Conservation (phyloP, 2,888 invertebrate species). For the Zygaena filipendulae region DNA sequence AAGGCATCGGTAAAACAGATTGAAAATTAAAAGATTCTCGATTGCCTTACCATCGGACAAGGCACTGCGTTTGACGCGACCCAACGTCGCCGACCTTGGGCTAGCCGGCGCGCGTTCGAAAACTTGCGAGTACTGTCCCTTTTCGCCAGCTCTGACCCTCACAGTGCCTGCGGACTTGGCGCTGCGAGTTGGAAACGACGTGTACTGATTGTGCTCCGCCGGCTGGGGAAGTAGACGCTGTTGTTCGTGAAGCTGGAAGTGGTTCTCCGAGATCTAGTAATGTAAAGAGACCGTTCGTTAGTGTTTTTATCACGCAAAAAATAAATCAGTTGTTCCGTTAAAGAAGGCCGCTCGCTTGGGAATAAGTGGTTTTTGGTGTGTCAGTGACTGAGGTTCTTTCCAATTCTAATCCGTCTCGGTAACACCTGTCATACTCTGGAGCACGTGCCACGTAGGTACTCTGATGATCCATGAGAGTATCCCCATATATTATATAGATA, state of each 20-base stretch:
- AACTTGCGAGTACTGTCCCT: slow-evolving; percentile 61
- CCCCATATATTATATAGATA: too few species aligned
- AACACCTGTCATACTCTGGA: too few species aligned
- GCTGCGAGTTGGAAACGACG: slow-evolving; percentile 49
- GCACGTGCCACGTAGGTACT: too few species aligned
- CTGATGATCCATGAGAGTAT: too few species aligned
- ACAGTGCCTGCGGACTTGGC: slow-evolving; percentile 45
- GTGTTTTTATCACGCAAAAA: too few species aligned
- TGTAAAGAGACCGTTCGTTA: slow-evolving; percentile 3
- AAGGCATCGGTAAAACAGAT: too few species aligned
- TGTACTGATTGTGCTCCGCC: slow-evolving; percentile 56
- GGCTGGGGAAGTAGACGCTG: slow-evolving; percentile 53
- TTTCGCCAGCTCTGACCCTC: slow-evolving; percentile 48
- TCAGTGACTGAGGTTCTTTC: slow-evolving; percentile 7
- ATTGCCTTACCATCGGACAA: slow-evolving; percentile 45
- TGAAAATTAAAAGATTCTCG: too few species aligned
- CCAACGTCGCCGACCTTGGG: slow-evolving; percentile 57
- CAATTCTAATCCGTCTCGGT: too few species aligned
- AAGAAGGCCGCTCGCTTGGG: background rate
- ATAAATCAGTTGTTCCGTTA: background rate
- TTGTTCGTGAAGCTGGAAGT: slow-evolving; percentile 60
- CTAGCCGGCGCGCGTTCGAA: slow-evolving; percentile 69
- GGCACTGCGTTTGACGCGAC: slow-evolving; percentile 47
- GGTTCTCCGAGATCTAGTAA: slow-evolving; percentile 49
- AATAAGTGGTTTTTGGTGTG: slow-evolving; percentile 2